phyloP scores from a whole-genome alignment of 1,140 invertebrate species.

The Lutraria rhynchaena region DNA sequence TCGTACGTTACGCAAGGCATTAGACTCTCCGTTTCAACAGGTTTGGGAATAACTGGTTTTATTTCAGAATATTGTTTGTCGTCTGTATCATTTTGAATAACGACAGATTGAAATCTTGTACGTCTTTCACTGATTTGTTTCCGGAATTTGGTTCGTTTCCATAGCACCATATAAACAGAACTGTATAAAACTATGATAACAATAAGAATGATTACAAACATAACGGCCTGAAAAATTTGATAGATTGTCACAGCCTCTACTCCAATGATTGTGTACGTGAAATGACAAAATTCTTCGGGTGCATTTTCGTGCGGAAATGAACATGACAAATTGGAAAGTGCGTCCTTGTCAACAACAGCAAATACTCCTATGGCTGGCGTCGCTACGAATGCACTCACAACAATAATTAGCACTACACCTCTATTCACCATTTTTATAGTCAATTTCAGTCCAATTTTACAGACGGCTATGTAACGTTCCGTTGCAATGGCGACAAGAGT shows the following conservation, averaged over 20 bases:
- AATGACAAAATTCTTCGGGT: conserved; percentile 66
- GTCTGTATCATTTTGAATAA: no score
- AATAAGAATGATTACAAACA: conserved; percentile 64
- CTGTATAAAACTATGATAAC: conserved; percentile 71
- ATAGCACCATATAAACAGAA: conserved; percentile 67
- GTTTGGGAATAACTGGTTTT: no score
- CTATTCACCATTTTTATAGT: conserved; percentile 65
- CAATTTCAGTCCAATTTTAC: conserved; percentile 58
- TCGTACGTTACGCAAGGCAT: not conserved
- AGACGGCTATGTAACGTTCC: conserved; percentile 72
- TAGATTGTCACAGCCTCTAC: conserved; percentile 58
- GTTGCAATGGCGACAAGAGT: conserved; percentile 73
- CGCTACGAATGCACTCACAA: conserved; percentile 62
- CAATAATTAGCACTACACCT: conserved; percentile 65
- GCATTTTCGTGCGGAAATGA: conserved; percentile 57
- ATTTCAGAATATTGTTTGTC: no score
- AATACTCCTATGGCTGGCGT: conserved; percentile 70
- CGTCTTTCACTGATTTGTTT: conserved; percentile 13
- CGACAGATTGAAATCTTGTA: not conserved
- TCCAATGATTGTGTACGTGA: conserved; percentile 69
- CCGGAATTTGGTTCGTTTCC: conserved; percentile 67
- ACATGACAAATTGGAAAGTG: conserved; percentile 63
- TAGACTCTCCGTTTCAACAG: not conserved
- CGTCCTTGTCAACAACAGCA: conserved; percentile 64
- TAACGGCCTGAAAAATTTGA: conserved; percentile 64